These are phyloP conservation scores for Danaus chrysippus DNA, from an alignment of 2,888 invertebrate genomes.

Conservation along the genomic window DNA sequence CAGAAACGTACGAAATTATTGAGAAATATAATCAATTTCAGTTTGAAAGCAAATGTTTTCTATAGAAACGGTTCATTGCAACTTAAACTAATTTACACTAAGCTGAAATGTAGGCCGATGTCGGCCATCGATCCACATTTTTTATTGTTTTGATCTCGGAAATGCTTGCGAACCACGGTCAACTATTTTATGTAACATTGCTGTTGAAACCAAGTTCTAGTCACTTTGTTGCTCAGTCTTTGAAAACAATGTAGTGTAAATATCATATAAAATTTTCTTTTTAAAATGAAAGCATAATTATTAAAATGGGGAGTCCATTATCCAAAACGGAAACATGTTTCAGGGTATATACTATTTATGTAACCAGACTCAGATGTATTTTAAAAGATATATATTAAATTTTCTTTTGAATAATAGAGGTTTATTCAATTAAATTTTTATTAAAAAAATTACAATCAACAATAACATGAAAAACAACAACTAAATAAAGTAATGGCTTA, in stretches of 20 bases:
- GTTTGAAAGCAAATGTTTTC: conserved; percentile 56
- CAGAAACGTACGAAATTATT: conserved; percentile 38
- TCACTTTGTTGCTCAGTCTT: conserved; percentile 28
- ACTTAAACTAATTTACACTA: conserved; percentile 65
- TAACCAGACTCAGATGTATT: no score
- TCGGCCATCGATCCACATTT: conserved; percentile 71
- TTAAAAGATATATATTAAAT: no score
- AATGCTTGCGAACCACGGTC: conserved; percentile 63
- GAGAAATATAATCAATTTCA: conserved; percentile 65
- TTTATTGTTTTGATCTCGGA: conserved; percentile 67
- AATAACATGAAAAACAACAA: conserved; percentile 48
- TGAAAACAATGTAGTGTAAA: conserved; percentile 10
- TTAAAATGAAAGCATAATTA: no score
- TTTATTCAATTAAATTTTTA: conserved; percentile 34
- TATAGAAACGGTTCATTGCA: conserved; percentile 69
- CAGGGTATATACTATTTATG: no score
- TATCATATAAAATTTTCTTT: background rate
- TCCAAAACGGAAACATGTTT: no score
- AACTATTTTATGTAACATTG: conserved; percentile 73
- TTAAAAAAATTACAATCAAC: conserved; percentile 61
- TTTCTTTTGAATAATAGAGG: background rate
- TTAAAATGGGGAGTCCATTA: no score
- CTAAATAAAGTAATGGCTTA: conserved; percentile 53
- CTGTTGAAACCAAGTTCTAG: conserved; percentile 69
- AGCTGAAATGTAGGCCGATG: conserved; percentile 69